Evolutionary conservation across 2,888 invertebrate genomes (phyloP), one percentile per base, ranked within the genome.

Genomic region (Lasioglossum oenotherae): DNA sequence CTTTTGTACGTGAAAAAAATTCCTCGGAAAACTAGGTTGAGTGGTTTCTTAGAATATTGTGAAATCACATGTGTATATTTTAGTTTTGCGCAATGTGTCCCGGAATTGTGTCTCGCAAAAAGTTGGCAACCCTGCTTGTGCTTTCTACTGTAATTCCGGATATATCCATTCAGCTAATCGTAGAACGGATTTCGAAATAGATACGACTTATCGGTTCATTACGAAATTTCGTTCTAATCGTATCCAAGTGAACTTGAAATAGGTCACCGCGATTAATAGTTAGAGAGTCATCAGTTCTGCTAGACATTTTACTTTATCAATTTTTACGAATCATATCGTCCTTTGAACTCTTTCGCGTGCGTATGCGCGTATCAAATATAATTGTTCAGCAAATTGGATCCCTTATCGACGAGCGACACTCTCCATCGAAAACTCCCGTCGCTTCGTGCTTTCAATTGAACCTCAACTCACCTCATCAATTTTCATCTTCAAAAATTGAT

Each of bases 361-460:
- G 6, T 19, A 8, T 67, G 85, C 84, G 90, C 84, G 87, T 90
- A 85, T 85, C 86, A 41, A 84, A 90, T 85, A 90, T 90, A 91
- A 91, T 90, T 89, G 89, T 73, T 81, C 79, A 87, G 85, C 89
- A 88, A 92, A 92, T 91, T 91, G 91, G 89, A 88, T 76, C 84
- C 57, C 91, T 92, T 92, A 92, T 92, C 92, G 80, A 78, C 79
- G 80, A 75, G 84, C 69, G 84, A 88, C 92, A 91, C 89, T 90
- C 88, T 60, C 77, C 75, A 71, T 78, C 35, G 77, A 76, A 60
- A 81, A 79, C 86, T 69, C 64, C 14, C 78, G 73, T 72, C 87
- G 69, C 31, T 71, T 88, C 85, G 73, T 78, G 87, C 82, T 82
- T 87, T 87, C 89, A 84, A 91, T 91, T 88, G 89, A 90, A 81